These are phyloP conservation scores for Metaphire vulgaris DNA, from an alignment of 1,140 invertebrate species.

Conservation along the genomic window DNA sequence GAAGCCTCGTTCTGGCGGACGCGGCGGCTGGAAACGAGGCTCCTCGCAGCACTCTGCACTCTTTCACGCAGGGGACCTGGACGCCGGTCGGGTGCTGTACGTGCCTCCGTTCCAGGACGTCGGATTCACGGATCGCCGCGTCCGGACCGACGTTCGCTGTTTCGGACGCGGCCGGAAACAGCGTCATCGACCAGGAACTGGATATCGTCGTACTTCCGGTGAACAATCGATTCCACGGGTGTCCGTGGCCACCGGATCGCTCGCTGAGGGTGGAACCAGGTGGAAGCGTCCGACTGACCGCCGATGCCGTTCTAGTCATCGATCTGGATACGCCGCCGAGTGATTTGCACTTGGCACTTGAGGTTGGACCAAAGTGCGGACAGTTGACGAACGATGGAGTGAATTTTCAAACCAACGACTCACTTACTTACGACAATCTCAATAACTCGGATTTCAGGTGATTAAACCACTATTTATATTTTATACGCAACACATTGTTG, in stretches of 20 bases:
- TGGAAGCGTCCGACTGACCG: slow-evolving; percentile 43
- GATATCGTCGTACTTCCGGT: slow-evolving; percentile 50
- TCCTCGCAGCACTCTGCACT: too few relatives aligned
- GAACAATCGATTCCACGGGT: slow-evolving; percentile 47
- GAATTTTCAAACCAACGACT: slow-evolving; percentile 38
- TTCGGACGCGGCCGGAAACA: slow-evolving; percentile 48
- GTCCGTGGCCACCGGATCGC: slow-evolving; percentile 44
- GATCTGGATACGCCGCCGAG: slow-evolving; percentile 48
- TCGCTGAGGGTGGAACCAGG: slow-evolving; percentile 50
- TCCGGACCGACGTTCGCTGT: slow-evolving; percentile 51
- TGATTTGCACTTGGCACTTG: slow-evolving; percentile 46
- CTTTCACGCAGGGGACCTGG: slow-evolving; percentile 52
- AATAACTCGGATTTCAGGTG: slow-evolving; percentile 43
- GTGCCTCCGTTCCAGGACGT: slow-evolving; percentile 51
- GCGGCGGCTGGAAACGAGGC: slow-evolving; percentile 29
- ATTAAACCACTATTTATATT: too few relatives aligned
- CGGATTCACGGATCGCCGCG: slow-evolving; percentile 48
- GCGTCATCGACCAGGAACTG: slow-evolving; percentile 49
- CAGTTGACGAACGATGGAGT: slow-evolving; percentile 44
- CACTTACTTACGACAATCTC: slow-evolving; percentile 47
- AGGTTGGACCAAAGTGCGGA: slow-evolving; percentile 45
- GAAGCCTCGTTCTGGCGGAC: slow-evolving; percentile 39
- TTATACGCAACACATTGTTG: too few relatives aligned
- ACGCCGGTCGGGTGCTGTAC: slow-evolving; percentile 52
- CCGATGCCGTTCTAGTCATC: slow-evolving; percentile 43